A percentile compares a stretch with the other conserved stretches of the same genome.
Evolutionary conservation across 2,113 vertebrate genomes (phyloP).

Genomic region (Actenoides hombroni): DNA sequence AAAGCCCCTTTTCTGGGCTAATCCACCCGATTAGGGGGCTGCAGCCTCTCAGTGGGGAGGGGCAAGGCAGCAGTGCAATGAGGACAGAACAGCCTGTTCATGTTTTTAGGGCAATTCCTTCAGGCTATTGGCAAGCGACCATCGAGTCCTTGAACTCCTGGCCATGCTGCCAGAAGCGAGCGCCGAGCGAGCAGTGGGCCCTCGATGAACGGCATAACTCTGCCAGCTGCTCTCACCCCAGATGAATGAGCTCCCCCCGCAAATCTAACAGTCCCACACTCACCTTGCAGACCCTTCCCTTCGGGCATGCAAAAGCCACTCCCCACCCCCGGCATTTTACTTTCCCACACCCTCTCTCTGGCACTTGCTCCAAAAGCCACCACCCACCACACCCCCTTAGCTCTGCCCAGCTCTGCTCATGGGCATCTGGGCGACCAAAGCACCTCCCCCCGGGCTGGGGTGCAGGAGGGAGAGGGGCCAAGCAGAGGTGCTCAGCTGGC

Average conservation of each 20-base stretch:
- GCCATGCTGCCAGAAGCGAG: fast-evolving
- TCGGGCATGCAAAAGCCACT: background rate
- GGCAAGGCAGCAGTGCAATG: fast-evolving
- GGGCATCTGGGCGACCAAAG: background rate
- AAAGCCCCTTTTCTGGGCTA: background rate
- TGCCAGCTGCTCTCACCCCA: fast-evolving
- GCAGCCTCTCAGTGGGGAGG: fast-evolving
- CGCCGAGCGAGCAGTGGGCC: fast-evolving
- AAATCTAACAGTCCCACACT: fast-evolving
- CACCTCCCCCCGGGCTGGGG: no score
- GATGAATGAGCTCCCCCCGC: fast-evolving
- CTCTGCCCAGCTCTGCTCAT: background rate
- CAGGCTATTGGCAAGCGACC: background rate
- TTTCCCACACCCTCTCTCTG: background rate
- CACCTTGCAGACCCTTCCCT: background rate
- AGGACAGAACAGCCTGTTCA: background rate
- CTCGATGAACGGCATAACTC: fast-evolving
- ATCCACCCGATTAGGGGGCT: background rate
- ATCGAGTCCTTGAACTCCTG: background rate
- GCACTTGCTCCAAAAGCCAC: background rate
- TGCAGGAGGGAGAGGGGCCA: background rate
- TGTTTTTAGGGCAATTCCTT: background rate
- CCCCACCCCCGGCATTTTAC: fast-evolving
- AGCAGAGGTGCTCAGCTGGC: background rate
- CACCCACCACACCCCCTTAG: background rate